Base-by-base conservation (phyloP, 2,113 vertebrate genomes). In the Orthonyx spaldingii region DNA sequence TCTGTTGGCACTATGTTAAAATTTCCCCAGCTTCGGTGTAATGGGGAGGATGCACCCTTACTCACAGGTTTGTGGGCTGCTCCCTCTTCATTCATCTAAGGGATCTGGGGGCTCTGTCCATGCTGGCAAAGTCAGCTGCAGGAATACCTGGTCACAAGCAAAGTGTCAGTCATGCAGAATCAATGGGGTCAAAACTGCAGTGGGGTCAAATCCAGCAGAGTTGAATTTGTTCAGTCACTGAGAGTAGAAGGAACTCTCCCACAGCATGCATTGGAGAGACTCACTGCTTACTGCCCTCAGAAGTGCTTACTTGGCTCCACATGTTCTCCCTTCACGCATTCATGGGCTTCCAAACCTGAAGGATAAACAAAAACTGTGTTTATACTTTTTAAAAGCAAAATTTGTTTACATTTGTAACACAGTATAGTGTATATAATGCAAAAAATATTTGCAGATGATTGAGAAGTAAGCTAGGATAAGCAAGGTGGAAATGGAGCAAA, bases 191-290 rank as follows among this genome's bases (percentile, higher is more conserved):
- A 84, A 46, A 76, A 72, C 24, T 39, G 24, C 49, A 63, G 9
- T 15, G 47, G 52, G 13, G 23, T 55, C 27, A 52, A 46, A 78
- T 16, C 32, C 28, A 59, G 65, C 35, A 39, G 5, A 56, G 28
- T 16, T 26, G 32, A 21, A n/a, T 61, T 27, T 39, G 21, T 21
- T 39, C 60, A 17, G 37, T 11, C 52, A 53, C 35, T 44, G 42
- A 35, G 47, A 1, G 3, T 3, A 28, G 66, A 50, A 56, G 28
- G 21, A 20, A 16, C 14, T 66, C 47, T 10, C 23, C 18, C 8
- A 23, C 2, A 1, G 21, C 19, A 42, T 7, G 3, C 13, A 5
- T 1, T 49, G 23, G 16, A 72, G 46, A 66, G 11, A 8, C 24
- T 66, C 47, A n/a, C 47, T 16, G 23, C 42, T 56, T 18, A 14